Conservation (phyloP, 2,888 invertebrate genomes). For the Ashinkailepas kermadecensis region DNA sequence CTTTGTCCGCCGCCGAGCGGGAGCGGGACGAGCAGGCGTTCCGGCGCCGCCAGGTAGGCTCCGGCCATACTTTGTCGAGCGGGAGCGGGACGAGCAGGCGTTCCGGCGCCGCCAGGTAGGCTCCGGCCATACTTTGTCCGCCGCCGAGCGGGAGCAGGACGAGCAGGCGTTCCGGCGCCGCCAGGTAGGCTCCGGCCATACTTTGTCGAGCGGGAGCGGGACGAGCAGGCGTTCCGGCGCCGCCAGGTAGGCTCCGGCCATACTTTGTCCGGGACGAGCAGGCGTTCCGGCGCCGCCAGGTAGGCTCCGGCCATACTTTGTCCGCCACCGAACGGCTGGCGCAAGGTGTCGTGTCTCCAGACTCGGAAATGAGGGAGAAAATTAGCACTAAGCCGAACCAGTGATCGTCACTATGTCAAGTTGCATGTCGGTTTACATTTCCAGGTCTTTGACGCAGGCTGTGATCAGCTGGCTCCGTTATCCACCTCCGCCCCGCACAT, state of each 20-base stretch:
- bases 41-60: not conserved
- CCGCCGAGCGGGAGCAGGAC: not conserved
- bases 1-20: no score
- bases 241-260: not conserved
- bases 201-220: not conserved
- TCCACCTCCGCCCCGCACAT: no score
- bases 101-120: not conserved
- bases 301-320: not conserved
- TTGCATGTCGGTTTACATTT: no score
- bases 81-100: constrained; percentile 15
- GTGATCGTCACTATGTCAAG: no score
- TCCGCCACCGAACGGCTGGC: no score
- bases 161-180: constrained; percentile 2
- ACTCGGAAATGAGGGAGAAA: no score
- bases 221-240: constrained; percentile 2
- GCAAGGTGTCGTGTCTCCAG: no score
- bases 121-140: no score
- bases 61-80: not conserved
- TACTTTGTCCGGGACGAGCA: constrained; percentile 19
- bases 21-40: constrained; percentile 12
- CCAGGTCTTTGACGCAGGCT: no score
- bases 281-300: not conserved
- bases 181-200: not conserved
- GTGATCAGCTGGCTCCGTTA: no score
- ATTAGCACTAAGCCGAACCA: no score